Evolutionary conservation across 1,140 invertebrate genomes (phyloP).

Genomic region (Drosophila sechellia): DNA sequence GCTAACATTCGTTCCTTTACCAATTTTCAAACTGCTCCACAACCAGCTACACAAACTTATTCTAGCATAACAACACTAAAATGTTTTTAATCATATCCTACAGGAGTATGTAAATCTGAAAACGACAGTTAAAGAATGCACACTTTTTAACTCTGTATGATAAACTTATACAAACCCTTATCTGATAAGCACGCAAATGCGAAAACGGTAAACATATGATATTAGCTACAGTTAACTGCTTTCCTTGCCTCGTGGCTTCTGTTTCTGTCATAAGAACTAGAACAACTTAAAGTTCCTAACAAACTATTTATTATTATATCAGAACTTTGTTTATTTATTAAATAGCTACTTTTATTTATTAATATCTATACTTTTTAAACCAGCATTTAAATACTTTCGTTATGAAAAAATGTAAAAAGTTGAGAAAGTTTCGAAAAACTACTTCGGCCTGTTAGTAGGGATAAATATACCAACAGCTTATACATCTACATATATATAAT

Average conservation of each 20-base stretch:
- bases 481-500: background rate
- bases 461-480: background rate
- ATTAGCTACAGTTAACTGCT: background rate
- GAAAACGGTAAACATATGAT: slow-evolving; percentile 20
- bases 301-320: background rate
- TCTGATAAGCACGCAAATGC: slow-evolving; percentile 17
- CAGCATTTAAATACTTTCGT: too few species aligned
- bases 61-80: slow-evolving; percentile 22
- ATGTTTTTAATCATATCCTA: slow-evolving; percentile 20
- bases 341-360: background rate
- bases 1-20: slow-evolving; percentile 20
- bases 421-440: background rate
- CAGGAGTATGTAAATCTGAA: slow-evolving; percentile 54
- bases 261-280: background rate
- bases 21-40: slow-evolving; percentile 27
- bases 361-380: too few species aligned
- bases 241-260: too few species aligned
- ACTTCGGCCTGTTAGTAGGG: background rate
- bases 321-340: background rate
- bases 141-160: slow-evolving; percentile 9
- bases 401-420: too few species aligned
- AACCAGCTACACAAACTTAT: slow-evolving; percentile 37
- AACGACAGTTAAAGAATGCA: slow-evolving; percentile 27
- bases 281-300: background rate
- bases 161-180: slow-evolving; percentile 23